Conservation (phyloP, 64 coral and sea anemone species). For the Montipora cactus region DNA sequence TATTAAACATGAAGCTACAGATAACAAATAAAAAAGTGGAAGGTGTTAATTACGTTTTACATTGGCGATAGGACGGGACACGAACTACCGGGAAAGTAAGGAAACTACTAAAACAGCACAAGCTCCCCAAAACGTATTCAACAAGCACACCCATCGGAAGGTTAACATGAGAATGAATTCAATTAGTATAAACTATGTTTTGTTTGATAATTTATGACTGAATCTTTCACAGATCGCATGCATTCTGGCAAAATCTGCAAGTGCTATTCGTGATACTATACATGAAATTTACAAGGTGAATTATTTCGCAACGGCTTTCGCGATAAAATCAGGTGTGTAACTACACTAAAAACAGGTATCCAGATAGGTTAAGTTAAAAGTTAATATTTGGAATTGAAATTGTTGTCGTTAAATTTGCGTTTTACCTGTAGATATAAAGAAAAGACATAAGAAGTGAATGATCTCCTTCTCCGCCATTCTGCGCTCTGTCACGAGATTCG, state of each 20-base stretch:
- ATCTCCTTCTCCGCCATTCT: constrained; percentile 18
- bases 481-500: constrained; percentile 28
- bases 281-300: background rate
- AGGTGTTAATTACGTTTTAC: background rate
- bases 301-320: background rate
- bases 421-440: constrained; percentile 43
- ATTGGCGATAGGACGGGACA: too few relatives aligned
- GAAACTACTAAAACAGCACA: too few relatives aligned
- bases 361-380: background rate
- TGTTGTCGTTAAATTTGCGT: background rate
- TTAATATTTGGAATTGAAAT: background rate
- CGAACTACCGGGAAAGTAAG: too few relatives aligned
- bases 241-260: background rate
- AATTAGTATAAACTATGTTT: background rate
- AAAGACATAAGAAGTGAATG: background rate
- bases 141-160: background rate
- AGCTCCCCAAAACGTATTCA: background rate
- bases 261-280: too few relatives aligned
- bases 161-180: background rate
- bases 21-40: background rate
- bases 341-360: background rate
- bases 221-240: background rate
- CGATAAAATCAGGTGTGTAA: background rate
- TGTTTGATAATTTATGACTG: background rate
- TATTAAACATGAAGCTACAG: constrained; percentile 5